These are phyloP conservation scores for Stictonetta naevosa DNA, from an alignment of 2,113 vertebrate species.

Conservation along the genomic window DNA sequence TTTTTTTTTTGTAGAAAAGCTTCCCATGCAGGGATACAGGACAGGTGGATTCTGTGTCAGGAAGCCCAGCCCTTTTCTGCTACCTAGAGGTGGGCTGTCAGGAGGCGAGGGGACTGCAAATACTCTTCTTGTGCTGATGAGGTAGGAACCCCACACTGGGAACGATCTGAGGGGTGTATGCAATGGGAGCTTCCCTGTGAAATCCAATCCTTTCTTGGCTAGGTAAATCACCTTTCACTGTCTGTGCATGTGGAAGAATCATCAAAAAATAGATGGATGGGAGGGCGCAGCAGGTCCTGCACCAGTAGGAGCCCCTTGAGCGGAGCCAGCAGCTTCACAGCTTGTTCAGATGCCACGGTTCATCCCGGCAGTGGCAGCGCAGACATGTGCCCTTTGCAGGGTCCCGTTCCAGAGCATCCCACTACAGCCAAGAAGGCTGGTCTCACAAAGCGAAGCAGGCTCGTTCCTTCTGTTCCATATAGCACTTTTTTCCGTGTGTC, in stretches of 20 bases:
- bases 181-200: neutral
- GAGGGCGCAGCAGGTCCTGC: neutral
- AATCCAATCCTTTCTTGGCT: neutral
- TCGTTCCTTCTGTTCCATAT: neutral
- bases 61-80: neutral
- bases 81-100: neutral
- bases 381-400: fast-evolving
- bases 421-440: neutral
- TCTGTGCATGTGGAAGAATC: neutral
- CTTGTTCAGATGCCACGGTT: neutral
- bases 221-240: neutral
- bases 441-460: neutral
- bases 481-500: neutral
- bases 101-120: neutral
- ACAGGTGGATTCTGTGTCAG: neutral
- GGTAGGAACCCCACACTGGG: neutral
- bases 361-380: neutral
- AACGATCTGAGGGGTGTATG: fast-evolving
- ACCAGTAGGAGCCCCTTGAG: fast-evolving
- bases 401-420: fast-evolving
- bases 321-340: neutral
- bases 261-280: neutral
- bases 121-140: neutral
- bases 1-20: neutral
- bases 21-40: neutral